Base-by-base conservation (phyloP, 2,888 invertebrate genomes). In the Blastobasis lacticolella region DNA sequence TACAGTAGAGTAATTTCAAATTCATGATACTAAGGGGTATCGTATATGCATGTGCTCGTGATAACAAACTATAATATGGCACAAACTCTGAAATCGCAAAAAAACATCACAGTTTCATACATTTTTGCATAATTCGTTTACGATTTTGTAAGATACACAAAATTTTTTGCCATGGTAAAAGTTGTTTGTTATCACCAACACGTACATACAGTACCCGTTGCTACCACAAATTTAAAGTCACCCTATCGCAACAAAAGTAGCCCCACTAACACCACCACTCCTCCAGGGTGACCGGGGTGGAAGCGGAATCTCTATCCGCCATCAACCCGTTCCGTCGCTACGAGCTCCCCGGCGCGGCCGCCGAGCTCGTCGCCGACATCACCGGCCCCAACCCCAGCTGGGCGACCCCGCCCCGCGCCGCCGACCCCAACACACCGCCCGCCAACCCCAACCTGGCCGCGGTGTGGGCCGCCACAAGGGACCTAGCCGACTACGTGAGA, bases 321-420 rank as follows among this genome's bases (percentile, higher is more conserved):
- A 61, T 80, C 52, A 78, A 79, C 4, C 70, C 79, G 40, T 78
- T 63, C 72, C 73, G 76, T 0, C 80, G 84, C 54, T 86, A 83
- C 75, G n/a, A 5, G 59, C 70, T 85, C 63, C 83, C 84, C 2
- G 62, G 3, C 36, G 77, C 71, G 23, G 64, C 65, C 4, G 8
- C 45, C 23, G 56, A 60, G 45, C 75, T 83, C 50, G 63, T 69
- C 47, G 54, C 4, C 0, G 65, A 75, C 67, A 51, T 78, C 50
- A 51, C 57, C 10, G 10, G 43, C 49, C 44, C 50, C 53, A 40
- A 56, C 10, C 45, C 52, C 38, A 38, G n/a, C n/a, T 38, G 9
- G 9, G 46, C 45, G 37, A 44, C 49, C 44, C 38, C 45, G 38
- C 9, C 48, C 37, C 23, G 10, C 46, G 6, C 23, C 46, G 46